A percentile compares a stretch with the other conserved stretches of the same genome.
These are phyloP conservation scores for Cataglyphis albicans DNA, from an alignment of 2,888 invertebrate species.

Conservation along the genomic window DNA sequence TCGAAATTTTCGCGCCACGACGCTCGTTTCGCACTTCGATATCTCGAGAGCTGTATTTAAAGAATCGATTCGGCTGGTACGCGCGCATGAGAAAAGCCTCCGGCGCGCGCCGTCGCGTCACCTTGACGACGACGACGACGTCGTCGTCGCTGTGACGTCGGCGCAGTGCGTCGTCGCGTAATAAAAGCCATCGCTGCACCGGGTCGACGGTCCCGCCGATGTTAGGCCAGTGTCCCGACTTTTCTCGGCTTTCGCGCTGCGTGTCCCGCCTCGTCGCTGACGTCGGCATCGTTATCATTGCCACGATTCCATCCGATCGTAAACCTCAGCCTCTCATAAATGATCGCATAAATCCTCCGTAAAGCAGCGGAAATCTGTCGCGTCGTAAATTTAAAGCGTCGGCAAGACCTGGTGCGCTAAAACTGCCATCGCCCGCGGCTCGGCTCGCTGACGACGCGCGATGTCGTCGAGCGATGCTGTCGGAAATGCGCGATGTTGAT, in stretches of 20 bases:
- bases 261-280: conserved; percentile 58
- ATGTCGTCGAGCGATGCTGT: conserved; percentile 33
- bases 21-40: neutral
- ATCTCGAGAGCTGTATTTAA: conserved; percentile 55
- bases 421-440: neutral
- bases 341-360: neutral
- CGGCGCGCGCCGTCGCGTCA: conserved; percentile 90
- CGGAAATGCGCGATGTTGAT: conserved; percentile 48
- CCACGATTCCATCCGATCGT: conserved; percentile 16
- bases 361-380: neutral
- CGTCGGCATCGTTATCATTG: conserved; percentile 19
- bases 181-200: conserved; percentile 63
- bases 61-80: conserved; percentile 65
- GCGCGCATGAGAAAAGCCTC: conserved; percentile 46
- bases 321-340: neutral
- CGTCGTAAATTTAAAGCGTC: conserved; percentile 2
- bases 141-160: conserved; percentile 84
- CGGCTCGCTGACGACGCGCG: neutral
- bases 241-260: conserved; percentile 76
- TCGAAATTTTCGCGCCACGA: neutral
- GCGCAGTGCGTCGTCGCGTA: conserved; percentile 80
- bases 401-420: neutral
- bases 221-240: conserved; percentile 73
- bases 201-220: conserved; percentile 74
- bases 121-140: conserved; percentile 89